phyloP scores from a whole-genome alignment of 2,888 invertebrate genomes.

The Pasiphila rectangulata region DNA sequence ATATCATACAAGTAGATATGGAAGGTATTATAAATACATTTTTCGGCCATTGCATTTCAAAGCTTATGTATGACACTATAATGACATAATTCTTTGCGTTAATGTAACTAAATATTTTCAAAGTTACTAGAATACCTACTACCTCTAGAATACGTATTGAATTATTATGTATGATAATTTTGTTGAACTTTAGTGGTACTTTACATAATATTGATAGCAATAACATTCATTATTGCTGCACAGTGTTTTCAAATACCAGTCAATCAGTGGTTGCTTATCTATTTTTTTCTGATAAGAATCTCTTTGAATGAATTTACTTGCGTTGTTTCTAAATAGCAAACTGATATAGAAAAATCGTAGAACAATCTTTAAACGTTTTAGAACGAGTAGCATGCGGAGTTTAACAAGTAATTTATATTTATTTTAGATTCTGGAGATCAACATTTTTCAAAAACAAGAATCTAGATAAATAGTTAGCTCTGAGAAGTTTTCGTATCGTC shows the following conservation, averaged over 20 bases:
- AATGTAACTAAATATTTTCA: background rate
- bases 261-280: conserved; percentile 4
- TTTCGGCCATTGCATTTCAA: background rate
- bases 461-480: background rate
- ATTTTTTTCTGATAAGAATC: background rate
- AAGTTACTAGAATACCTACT: background rate
- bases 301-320: too few species aligned
- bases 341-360: too few species aligned
- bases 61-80: conserved; percentile 4
- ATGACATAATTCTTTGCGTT: conserved; percentile 1
- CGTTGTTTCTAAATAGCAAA: too few species aligned
- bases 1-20: background rate
- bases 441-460: too few species aligned
- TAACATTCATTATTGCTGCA: background rate
- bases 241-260: conserved; percentile 10
- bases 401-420: too few species aligned
- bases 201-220: conserved; percentile 5
- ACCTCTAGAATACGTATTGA: background rate
- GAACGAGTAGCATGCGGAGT: too few species aligned
- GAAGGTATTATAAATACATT: too few species aligned
- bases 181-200: conserved; percentile 6
- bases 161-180: background rate
- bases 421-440: too few species aligned
- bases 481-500: conserved; percentile 3
- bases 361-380: too few species aligned